Evolutionary conservation across 2,888 invertebrate genomes (phyloP).

Genomic region (Halictus ligatus): DNA sequence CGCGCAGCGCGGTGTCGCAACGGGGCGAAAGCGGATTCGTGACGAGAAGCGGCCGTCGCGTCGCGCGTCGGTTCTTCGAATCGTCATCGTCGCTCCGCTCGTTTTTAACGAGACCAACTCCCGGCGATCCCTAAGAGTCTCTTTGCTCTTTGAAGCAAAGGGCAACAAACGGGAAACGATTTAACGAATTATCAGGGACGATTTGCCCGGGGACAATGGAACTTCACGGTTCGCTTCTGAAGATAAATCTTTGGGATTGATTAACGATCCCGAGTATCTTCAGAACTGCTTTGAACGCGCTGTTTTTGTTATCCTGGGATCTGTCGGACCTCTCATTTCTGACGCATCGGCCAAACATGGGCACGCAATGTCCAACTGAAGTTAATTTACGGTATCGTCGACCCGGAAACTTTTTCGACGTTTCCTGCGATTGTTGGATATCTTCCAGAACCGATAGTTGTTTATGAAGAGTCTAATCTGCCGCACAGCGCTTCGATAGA

Average conservation of each 20-base stretch:
- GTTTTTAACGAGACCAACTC: background rate
- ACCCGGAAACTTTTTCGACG: background rate
- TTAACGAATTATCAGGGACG: conserved; percentile 9
- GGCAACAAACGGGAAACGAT: conserved; percentile 3
- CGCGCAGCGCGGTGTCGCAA: background rate
- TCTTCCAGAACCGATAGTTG: background rate
- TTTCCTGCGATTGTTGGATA: background rate
- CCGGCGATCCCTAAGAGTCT: background rate
- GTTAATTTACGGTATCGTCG: background rate
- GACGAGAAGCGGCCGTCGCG: background rate
- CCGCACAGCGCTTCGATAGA: background rate
- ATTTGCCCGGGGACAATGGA: conserved; percentile 1
- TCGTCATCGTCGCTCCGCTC: background rate
- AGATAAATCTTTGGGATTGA: conserved; percentile 17
- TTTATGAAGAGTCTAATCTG: background rate
- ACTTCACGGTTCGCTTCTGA: background rate
- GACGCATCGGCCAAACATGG: conserved; percentile 28
- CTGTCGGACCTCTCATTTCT: background rate
- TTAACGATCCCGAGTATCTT: conserved; percentile 24
- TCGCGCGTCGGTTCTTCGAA: background rate
- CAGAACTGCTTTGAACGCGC: background rate
- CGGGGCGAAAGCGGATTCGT: conserved; percentile 3
- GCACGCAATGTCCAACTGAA: background rate
- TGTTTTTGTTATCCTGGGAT: background rate
- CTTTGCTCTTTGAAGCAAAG: background rate